A percentile compares a stretch with the other conserved stretches of the same genome.
phyloP scores from a whole-genome alignment of 1,140 invertebrate species.

The Trichoplusia ni region DNA sequence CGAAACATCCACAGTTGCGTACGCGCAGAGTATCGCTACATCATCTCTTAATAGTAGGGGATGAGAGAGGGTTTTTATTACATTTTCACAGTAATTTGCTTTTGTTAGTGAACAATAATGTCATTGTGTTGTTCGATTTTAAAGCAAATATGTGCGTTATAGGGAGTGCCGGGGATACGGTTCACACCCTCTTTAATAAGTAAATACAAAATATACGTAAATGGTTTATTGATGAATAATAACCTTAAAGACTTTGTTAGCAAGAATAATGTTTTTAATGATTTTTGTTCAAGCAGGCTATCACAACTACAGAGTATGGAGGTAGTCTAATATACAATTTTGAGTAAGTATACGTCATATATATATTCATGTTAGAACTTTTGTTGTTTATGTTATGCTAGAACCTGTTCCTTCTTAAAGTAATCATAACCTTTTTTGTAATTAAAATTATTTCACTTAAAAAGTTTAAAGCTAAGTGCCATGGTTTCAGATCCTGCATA shows the following conservation, averaged over 20 bases:
- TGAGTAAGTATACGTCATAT: no score
- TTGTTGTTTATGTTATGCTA: no score
- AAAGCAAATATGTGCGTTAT: constrained; percentile 73
- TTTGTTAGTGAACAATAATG: constrained; percentile 73
- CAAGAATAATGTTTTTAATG: no score
- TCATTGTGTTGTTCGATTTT: constrained; percentile 75
- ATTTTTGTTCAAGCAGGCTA: no score
- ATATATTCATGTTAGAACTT: no score
- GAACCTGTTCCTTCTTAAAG: no score
- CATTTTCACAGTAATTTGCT: constrained; percentile 80
- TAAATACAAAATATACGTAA: constrained; percentile 42
- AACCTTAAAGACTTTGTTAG: background rate
- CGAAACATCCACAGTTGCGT: constrained; percentile 59
- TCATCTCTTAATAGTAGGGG: constrained; percentile 79
- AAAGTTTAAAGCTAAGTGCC: no score
- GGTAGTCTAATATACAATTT: no score
- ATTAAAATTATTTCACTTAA: no score
- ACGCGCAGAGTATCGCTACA: constrained; percentile 74
- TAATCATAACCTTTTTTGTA: no score
- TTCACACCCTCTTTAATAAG: constrained; percentile 64
- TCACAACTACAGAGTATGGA: no score
- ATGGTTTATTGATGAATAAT: constrained; percentile 20
- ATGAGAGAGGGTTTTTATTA: constrained; percentile 73
- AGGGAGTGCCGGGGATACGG: constrained; percentile 67
- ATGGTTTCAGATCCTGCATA: no score